phyloP scores from a whole-genome alignment of 2,113 vertebrate species.

The Phocoena phocoena region DNA sequence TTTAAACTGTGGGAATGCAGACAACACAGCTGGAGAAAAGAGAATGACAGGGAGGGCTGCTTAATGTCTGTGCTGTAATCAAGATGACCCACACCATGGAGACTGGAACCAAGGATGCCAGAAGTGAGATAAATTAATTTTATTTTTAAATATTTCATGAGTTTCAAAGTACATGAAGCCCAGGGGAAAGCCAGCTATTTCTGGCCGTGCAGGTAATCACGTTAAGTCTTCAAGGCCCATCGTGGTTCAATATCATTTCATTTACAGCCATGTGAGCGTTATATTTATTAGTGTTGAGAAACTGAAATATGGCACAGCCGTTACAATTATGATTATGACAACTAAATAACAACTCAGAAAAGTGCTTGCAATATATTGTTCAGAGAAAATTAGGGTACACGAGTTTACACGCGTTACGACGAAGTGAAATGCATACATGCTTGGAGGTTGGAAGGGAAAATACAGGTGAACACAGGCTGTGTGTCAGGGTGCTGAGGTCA shows the following conservation, averaged over 20 bases:
- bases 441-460: not conserved
- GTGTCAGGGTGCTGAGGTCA: not conserved
- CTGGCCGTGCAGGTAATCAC: not conserved
- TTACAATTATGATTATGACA: not conserved
- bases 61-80: not conserved
- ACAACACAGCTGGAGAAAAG: not conserved
- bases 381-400: not conserved
- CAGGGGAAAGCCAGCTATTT: not conserved
- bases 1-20: slow-evolving; percentile 70
- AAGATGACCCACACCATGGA: not conserved
- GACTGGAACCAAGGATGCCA: not conserved
- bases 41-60: not conserved
- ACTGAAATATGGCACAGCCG: not conserved
- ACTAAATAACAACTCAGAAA: not conserved
- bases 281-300: not conserved
- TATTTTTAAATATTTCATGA: not conserved
- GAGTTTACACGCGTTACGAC: accelerated
- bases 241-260: not conserved
- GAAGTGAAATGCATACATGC: accelerated
- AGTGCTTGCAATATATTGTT: too few species aligned
- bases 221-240: not conserved
- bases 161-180: not conserved
- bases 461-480: accelerated
- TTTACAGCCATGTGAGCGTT: not conserved
- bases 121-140: not conserved